Evolutionary conservation across 2,888 invertebrate species (phyloP), one percentile per base, ranked within the genome.

Genomic region (Aspidiotus destructor): DNA sequence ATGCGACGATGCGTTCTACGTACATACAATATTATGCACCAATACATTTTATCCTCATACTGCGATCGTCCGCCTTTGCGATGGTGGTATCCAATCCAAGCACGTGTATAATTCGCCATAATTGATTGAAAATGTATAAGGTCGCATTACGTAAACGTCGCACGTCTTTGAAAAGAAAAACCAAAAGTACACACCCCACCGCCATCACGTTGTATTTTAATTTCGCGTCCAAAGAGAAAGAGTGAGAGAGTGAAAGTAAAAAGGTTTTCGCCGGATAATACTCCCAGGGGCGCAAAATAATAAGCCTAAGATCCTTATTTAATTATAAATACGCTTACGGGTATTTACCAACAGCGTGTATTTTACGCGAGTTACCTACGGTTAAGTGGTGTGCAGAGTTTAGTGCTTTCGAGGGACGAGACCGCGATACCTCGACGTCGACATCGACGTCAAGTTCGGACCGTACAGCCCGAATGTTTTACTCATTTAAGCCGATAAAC

Each of bases 291-390:
- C 40, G 48, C 65, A 65, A 65, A 65, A 65, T 65, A 65, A 65
- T 58, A 58, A 65, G 65, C 65, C 65, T 28, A 28, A 55, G 60
- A 65, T 65, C 44, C 65, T 41, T 58, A 65, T 65, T 65, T 65
- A 65, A 65, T 65, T 65, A 65, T 65, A 65, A 65, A 65, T 58
- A 65, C 65, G 65, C 65, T 65, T 65, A 58, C 57, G 65, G 65
- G 65, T 57, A 65, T 65, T 65, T 65, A 65, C 65, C 44, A 16
- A 28, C 28, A 28, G 28, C 28, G 28, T 28, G 28, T 28, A 28
- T 28, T 28, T 28, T 44, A 48, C 52, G 57, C 65, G 13, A 42
- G 55, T 58, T 42, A 58, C 28, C 57, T 42, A 15, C 41, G 58
- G 55, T 65, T 58, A 65, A 65, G 65, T 58, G 65, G 65, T 42